A percentile compares a stretch with the other conserved stretches of the same genome.
phyloP scores from a whole-genome alignment of 2,888 invertebrate genomes.

The Caenorhabditis auriculariae region DNA sequence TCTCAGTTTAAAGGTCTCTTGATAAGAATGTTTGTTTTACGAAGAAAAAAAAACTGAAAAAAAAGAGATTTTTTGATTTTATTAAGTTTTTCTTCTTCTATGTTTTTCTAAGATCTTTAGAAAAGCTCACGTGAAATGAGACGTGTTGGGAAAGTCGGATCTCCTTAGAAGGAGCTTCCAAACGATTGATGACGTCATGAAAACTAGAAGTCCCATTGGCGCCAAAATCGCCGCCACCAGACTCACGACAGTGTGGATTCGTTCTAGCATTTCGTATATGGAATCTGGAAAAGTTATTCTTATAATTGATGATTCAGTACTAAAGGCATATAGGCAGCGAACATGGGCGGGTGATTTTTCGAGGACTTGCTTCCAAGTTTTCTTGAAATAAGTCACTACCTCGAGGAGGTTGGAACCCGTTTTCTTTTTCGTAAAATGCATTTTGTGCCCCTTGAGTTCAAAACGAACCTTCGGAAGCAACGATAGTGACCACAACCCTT shows the following conservation, averaged over 20 bases:
- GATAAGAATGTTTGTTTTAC: neutral
- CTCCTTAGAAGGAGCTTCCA: constrained; percentile 42
- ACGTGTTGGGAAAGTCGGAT: constrained; percentile 24
- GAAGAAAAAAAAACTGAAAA: neutral
- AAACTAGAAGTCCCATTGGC: constrained; percentile 54
- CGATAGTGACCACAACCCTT: constrained; percentile 36
- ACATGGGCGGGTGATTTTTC: neutral
- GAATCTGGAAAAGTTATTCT: constrained; percentile 29
- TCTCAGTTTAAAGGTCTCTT: neutral
- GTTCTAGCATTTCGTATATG: constrained; percentile 42
- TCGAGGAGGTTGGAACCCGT: no score
- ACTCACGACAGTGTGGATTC: constrained; percentile 51
- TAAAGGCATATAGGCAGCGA: neutral
- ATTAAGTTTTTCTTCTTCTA: neutral
- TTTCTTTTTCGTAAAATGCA: no score
- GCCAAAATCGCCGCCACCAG: constrained; percentile 52
- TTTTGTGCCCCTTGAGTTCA: neutral
- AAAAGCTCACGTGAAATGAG: constrained; percentile 30
- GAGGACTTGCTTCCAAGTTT: neutral
- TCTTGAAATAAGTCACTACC: neutral
- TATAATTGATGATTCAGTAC: neutral
- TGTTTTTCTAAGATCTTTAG: neutral
- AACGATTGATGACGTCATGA: constrained; percentile 53
- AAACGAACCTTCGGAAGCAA: constrained; percentile 39
- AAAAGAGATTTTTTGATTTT: neutral